phyloP scores from a whole-genome alignment of 1,140 invertebrate species.

The Euura saliciscinereae region DNA sequence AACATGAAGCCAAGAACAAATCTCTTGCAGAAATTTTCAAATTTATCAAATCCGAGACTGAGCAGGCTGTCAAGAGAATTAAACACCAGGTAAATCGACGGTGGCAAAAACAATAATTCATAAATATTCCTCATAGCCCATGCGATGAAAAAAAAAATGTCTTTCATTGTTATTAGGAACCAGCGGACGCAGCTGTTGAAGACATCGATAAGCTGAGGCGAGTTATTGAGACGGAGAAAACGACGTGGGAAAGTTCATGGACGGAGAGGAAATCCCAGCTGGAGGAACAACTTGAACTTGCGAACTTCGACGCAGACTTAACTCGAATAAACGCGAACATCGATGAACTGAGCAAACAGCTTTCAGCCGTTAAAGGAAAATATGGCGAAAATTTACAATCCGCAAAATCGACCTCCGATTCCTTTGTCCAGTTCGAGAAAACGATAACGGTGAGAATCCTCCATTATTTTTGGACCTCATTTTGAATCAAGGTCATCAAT shows the following conservation, averaged over 20 bases:
- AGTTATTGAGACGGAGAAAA: slow-evolving; percentile 61
- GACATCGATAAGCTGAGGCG: slow-evolving; percentile 75
- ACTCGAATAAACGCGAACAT: slow-evolving; percentile 76
- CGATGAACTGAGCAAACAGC: slow-evolving; percentile 69
- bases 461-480: background rate
- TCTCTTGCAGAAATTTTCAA: slow-evolving; percentile 67
- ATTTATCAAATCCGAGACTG: slow-evolving; percentile 66
- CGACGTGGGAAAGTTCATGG: slow-evolving; percentile 67
- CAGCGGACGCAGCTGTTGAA: slow-evolving; percentile 66
- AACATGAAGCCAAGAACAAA: slow-evolving; percentile 66
- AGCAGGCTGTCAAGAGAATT: slow-evolving; percentile 69
- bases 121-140: slow-evolving; percentile 25
- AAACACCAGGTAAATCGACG: slow-evolving; percentile 62
- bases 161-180: slow-evolving; percentile 67
- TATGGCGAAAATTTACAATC: slow-evolving; percentile 75
- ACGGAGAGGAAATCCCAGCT: slow-evolving; percentile 66
- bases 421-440: slow-evolving; percentile 80
- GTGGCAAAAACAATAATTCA: slow-evolving; percentile 9
- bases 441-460: slow-evolving; percentile 72
- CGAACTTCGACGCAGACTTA: slow-evolving; percentile 75
- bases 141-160: slow-evolving; percentile 20
- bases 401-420: slow-evolving; percentile 72
- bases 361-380: slow-evolving; percentile 68
- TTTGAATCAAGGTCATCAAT: background rate
- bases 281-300: slow-evolving; percentile 70